phyloP scores from a whole-genome alignment of 2,888 invertebrate genomes.

The Papilio gigon region DNA sequence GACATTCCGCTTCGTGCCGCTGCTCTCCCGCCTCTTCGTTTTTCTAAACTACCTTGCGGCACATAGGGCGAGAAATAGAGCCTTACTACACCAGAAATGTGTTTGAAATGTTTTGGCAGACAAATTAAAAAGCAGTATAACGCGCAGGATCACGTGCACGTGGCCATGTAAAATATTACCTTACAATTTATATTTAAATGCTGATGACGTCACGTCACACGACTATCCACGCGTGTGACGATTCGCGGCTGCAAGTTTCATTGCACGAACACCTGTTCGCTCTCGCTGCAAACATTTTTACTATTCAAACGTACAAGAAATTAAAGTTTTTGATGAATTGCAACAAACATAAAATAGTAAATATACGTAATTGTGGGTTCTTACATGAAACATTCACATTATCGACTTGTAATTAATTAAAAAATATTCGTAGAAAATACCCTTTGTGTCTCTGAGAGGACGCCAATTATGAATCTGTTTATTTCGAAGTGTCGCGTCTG shows the following conservation, averaged over 20 bases:
- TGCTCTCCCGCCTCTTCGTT: not conserved
- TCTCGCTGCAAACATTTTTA: not conserved
- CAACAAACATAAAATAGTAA: not conserved
- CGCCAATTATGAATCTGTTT: not conserved
- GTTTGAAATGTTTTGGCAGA: not conserved
- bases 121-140: not conserved
- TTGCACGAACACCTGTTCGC: slow-evolving; percentile 33
- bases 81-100: not conserved
- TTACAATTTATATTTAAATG: slow-evolving; percentile 15
- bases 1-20: slow-evolving; percentile 2
- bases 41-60: not conserved
- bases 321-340: not conserved
- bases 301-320: not conserved
- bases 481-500: slow-evolving; percentile 50
- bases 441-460: slow-evolving; percentile 21
- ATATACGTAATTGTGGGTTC: too few species aligned
- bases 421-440: too few species aligned
- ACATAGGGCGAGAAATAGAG: not conserved
- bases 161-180: not conserved
- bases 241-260: slow-evolving; percentile 31
- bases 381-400: too few species aligned
- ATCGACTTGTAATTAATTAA: too few species aligned
- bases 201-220: slow-evolving; percentile 29
- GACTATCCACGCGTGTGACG: slow-evolving; percentile 19
- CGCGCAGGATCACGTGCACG: not conserved